Conservation (phyloP, 2,888 invertebrate genomes). For the Metacarcinus magister region DNA sequence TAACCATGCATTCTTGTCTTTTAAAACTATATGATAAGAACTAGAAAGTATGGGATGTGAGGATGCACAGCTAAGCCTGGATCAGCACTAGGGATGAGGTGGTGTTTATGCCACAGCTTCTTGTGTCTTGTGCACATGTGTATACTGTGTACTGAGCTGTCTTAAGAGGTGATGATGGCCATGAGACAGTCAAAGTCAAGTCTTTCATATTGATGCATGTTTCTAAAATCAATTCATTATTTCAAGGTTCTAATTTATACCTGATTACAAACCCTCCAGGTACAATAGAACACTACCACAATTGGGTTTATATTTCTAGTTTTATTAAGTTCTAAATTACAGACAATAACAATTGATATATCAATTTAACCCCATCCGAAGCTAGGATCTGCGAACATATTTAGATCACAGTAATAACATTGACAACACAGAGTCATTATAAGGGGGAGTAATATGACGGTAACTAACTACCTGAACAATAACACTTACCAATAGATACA, state of each 20-base stretch:
- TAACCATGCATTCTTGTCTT: not conserved
- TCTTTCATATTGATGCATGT: constrained; percentile 4
- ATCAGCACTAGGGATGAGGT: not conserved
- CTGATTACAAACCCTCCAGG: not conserved
- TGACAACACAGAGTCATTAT: no score
- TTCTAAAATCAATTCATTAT: not conserved
- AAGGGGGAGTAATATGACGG: no score
- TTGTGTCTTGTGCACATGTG: not conserved
- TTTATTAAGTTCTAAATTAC: not conserved
- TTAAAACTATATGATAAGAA: not conserved
- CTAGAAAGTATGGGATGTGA: not conserved
- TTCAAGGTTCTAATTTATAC: not conserved
- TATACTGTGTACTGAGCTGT: not conserved
- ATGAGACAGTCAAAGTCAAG: not conserved
- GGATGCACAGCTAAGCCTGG: not conserved
- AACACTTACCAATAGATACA: no score
- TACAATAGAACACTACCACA: not conserved
- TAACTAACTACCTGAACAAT: no score
- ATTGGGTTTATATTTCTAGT: not conserved
- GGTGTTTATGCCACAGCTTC: not conserved
- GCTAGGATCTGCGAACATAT: no score
- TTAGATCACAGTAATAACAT: no score
- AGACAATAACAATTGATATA: not conserved
- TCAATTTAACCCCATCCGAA: no score
- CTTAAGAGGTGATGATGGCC: not conserved